phyloP scores from a whole-genome alignment of 2,888 invertebrate genomes.

The Trilocha varians region DNA sequence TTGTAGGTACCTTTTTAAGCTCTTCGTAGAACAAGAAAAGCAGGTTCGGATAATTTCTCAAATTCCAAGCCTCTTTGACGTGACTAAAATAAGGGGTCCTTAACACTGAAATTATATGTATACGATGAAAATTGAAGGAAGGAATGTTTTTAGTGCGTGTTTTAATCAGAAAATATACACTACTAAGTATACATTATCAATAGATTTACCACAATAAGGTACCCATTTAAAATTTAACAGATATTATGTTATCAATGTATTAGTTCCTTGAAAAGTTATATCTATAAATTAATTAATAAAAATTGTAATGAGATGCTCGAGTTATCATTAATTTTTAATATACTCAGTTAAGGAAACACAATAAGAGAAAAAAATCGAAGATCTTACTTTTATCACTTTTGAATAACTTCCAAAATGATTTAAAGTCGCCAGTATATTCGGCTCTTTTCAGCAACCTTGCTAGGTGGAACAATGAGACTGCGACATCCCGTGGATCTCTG shows the following conservation, averaged over 20 bases:
- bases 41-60: conserved; percentile 75
- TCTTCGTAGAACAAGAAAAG: conserved; percentile 84
- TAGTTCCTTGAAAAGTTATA: no score
- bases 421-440: conserved; percentile 72
- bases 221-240: no score
- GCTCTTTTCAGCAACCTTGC: conserved; percentile 73
- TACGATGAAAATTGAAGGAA: not conserved
- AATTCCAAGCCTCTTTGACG: conserved; percentile 79
- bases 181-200: no score
- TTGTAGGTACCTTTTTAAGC: conserved; percentile 67
- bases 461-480: conserved; percentile 82
- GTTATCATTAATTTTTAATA: no score
- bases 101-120: conserved; percentile 45
- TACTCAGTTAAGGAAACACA: no score
- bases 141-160: no score
- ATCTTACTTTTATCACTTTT: conserved; percentile 70
- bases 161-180: no score
- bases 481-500: conserved; percentile 84
- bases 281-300: no score
- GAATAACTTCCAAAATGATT: conserved; percentile 76
- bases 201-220: no score
- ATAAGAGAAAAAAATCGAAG: not conserved
- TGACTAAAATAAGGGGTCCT: conserved; percentile 83
- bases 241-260: no score
- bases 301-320: no score